phyloP scores from a whole-genome alignment of 2,797 vertebrate species.

The Syndactyla subalaris region DNA sequence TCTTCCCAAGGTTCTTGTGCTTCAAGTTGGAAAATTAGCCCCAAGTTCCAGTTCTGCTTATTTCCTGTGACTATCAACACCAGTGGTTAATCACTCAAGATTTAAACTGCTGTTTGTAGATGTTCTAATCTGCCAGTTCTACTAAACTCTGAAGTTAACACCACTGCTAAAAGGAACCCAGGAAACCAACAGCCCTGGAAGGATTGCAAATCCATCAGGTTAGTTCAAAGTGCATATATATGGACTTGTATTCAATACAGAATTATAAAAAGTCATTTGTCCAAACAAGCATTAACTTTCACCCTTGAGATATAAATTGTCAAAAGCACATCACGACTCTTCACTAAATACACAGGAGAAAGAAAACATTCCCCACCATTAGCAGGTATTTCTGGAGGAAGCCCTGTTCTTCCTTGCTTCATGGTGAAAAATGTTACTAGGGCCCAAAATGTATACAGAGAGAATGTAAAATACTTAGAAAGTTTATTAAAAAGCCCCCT shows the following conservation, averaged over 20 bases:
- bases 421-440: fast-evolving
- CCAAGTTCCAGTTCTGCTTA: not conserved
- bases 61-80: not conserved
- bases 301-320: not conserved
- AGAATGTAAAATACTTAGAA: not conserved
- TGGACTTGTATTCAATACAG: not conserved
- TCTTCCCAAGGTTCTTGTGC: not conserved
- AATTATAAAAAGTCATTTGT: not conserved
- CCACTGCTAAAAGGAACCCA: not conserved
- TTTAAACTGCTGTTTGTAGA: not conserved
- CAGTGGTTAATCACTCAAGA: not conserved
- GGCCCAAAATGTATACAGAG: not conserved
- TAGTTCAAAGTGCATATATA: not conserved
- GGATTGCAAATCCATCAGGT: not conserved
- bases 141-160: not conserved
- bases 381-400: not conserved
- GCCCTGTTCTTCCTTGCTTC: not conserved
- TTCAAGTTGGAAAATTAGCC: not conserved
- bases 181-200: not conserved
- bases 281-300: not conserved
- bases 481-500: not conserved
- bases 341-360: not conserved
- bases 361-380: not conserved
- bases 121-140: not conserved
- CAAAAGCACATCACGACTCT: not conserved